Conservation (phyloP, 1,140 invertebrate genomes). For the Aphelenchoides besseyi region DNA sequence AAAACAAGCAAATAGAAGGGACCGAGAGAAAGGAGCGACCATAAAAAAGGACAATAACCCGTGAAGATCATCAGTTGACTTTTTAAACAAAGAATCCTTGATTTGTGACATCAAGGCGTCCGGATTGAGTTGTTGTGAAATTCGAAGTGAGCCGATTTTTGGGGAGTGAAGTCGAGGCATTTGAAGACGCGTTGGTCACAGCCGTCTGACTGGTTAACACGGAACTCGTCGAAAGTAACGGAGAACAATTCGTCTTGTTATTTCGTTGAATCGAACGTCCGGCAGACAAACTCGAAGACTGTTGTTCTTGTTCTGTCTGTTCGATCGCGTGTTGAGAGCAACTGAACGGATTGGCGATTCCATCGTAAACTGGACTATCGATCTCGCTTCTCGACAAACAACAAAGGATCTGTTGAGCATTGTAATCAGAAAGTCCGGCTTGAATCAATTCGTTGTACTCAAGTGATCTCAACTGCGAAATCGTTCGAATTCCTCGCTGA, state of each 20-base stretch:
- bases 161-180: neutral
- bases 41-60: neutral
- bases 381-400: neutral
- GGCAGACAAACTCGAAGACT: neutral
- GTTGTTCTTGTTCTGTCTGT: neutral
- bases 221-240: conserved; percentile 9
- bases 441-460: neutral
- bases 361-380: neutral
- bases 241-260: neutral
- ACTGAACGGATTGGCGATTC: neutral
- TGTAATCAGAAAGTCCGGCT: neutral
- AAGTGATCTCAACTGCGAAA: neutral
- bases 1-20: too few relatives aligned
- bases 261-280: neutral
- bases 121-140: neutral
- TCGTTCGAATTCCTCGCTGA: neutral
- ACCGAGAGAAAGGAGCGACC: neutral
- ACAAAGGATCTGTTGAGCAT: neutral
- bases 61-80: neutral
- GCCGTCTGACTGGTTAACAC: neutral
- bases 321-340: neutral
- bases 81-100: conserved; percentile 10
- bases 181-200: neutral
- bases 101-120: neutral
- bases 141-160: neutral